Percentiles rank a stretch among this genome's conserved stretches.
Evolutionary conservation across 2,888 invertebrate genomes (phyloP).

Genomic region (Heliconius cydno): DNA sequence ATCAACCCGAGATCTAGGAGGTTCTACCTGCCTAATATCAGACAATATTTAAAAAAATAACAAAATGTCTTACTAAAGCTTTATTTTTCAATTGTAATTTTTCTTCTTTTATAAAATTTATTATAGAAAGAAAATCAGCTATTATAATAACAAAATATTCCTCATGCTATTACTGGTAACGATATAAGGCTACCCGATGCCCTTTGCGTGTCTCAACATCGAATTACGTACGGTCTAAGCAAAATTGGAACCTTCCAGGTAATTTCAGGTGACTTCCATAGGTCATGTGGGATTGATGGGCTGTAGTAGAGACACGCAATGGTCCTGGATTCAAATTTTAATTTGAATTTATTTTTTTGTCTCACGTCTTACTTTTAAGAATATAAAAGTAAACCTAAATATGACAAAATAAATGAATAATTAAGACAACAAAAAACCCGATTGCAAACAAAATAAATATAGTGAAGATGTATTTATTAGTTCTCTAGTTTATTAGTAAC

Average conservation of each 20-base stretch:
- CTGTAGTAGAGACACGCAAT: not conserved
- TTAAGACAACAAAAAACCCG: too few relatives aligned
- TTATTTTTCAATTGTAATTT: not conserved
- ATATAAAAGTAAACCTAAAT: too few relatives aligned
- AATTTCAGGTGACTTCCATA: not conserved
- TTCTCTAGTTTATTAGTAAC: too few relatives aligned
- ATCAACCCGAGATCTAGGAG: too few relatives aligned
- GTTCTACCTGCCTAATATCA: too few relatives aligned
- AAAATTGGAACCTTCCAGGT: slow-evolving; percentile 36
- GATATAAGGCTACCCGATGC: slow-evolving; percentile 37
- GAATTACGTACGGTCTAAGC: slow-evolving; percentile 41
- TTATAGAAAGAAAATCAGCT: not conserved
- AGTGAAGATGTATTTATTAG: too few relatives aligned
- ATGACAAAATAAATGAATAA: too few relatives aligned
- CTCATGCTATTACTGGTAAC: slow-evolving; percentile 5
- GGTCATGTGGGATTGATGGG: not conserved
- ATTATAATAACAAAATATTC: not conserved
- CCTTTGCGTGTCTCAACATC: slow-evolving; percentile 53
- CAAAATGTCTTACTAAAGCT: too few relatives aligned
- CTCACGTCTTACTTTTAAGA: too few relatives aligned
- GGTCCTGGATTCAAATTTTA: not conserved
- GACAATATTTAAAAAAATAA: too few relatives aligned
- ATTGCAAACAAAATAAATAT: too few relatives aligned
- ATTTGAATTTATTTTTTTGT: too few relatives aligned
- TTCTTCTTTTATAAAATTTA: not conserved